Percentiles rank a stretch among this genome's conserved stretches.
Conservation (phyloP, 92 coral and sea anemone species). For the Nematostella vectensis region DNA sequence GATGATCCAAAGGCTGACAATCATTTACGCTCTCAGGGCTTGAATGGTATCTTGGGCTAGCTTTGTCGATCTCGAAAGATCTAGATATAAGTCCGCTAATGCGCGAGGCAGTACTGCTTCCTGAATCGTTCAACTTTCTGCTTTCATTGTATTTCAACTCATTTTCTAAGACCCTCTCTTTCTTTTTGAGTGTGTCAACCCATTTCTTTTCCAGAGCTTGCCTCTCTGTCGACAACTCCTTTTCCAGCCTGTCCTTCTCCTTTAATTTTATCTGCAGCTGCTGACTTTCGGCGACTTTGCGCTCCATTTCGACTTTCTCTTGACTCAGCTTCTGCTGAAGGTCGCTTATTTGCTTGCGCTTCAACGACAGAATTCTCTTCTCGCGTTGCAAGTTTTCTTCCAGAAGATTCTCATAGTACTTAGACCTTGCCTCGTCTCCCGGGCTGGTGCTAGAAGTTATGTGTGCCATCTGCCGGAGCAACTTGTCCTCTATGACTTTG, state of each 20-base stretch:
- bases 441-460: constrained; percentile 40
- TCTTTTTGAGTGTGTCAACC: constrained; percentile 51
- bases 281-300: constrained; percentile 56
- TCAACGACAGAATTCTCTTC: constrained; percentile 51
- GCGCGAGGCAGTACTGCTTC: constrained; percentile 19
- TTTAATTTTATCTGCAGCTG: constrained; percentile 42
- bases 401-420: constrained; percentile 50
- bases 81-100: constrained; percentile 26
- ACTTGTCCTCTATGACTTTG: constrained; percentile 49
- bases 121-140: constrained; percentile 10
- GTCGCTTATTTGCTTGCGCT: constrained; percentile 72
- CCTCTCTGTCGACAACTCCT: constrained; percentile 54
- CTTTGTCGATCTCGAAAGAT: constrained; percentile 4
- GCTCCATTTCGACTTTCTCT: constrained; percentile 59
- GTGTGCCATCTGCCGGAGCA: constrained; percentile 49
- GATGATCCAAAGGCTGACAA: background rate
- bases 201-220: constrained; percentile 65
- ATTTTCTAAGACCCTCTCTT: constrained; percentile 51
- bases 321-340: constrained; percentile 46
- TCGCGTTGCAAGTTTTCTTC: constrained; percentile 78
- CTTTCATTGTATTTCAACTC: constrained; percentile 44
- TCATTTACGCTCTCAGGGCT: background rate
- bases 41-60: background rate
- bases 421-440: constrained; percentile 46
- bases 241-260: constrained; percentile 67